phyloP scores from a whole-genome alignment of 2,888 invertebrate species.

The Yponomeuta malinellus region DNA sequence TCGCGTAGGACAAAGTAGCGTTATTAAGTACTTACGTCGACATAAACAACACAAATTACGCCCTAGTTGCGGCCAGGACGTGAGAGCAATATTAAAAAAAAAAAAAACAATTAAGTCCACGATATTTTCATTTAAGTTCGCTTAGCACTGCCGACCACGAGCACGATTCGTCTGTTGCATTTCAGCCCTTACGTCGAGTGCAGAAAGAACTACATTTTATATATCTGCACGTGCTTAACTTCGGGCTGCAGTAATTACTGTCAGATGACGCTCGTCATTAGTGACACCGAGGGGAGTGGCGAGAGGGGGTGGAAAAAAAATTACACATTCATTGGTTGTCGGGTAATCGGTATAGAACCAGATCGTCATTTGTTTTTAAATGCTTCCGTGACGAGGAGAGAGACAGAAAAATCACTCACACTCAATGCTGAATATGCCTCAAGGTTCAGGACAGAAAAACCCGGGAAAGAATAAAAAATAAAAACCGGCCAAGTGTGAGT shows the following conservation, averaged over 20 bases:
- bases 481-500: too few relatives aligned
- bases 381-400: background rate
- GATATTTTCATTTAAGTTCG: conserved; percentile 37
- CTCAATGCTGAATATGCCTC: background rate
- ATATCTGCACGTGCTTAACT: background rate
- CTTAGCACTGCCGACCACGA: conserved; percentile 32
- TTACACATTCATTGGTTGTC: conserved; percentile 10
- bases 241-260: conserved; percentile 45
- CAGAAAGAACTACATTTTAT: background rate
- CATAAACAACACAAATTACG: background rate
- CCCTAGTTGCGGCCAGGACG: conserved; percentile 15
- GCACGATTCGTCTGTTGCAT: conserved; percentile 25
- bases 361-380: conserved; percentile 8
- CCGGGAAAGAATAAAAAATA: too few relatives aligned
- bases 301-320: conserved; percentile 10
- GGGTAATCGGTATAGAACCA: background rate
- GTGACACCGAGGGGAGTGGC: conserved; percentile 18
- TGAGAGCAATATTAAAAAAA: conserved; percentile 42
- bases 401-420: background rate
- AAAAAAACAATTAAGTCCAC: conserved; percentile 49
- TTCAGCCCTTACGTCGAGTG: background rate
- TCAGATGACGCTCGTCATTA: conserved; percentile 63
- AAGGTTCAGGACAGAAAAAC: background rate
- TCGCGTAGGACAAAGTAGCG: too few relatives aligned
- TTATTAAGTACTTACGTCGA: too few relatives aligned